Percentiles rank a stretch among this genome's conserved stretches.
Conservation (phyloP, 2,797 vertebrate genomes). For the Oryzias sinensis region DNA sequence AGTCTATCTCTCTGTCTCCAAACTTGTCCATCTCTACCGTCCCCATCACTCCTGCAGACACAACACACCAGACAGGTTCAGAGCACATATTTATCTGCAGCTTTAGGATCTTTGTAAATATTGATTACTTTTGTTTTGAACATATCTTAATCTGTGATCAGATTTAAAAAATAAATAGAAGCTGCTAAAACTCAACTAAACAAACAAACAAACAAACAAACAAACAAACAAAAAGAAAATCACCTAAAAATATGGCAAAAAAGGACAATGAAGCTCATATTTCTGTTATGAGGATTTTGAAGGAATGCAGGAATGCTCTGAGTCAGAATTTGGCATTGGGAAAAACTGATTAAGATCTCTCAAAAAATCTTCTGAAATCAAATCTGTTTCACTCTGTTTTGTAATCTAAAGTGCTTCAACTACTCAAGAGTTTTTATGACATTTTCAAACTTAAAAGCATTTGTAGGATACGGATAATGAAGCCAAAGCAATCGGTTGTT, state of each 20-base stretch:
- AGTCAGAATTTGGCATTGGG: not conserved
- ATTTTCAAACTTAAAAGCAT: no score
- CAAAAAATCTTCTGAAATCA: not conserved
- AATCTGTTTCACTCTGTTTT: no score
- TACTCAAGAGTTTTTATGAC: no score
- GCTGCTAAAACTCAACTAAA: no score
- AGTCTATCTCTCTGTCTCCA: conserved; percentile 88
- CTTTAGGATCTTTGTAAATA: conserved; percentile 3
- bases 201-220: not conserved
- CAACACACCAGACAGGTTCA: not conserved
- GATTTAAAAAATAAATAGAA: no score
- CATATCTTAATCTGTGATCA: no score
- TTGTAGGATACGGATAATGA: no score
- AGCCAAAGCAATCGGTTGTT: no score
- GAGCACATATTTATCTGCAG: not conserved
- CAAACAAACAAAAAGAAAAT: not conserved
- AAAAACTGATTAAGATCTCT: not conserved
- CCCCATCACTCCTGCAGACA: conserved; percentile 82
- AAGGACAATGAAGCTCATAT: not conserved
- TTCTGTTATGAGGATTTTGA: conserved; percentile 3
- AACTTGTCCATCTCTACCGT: conserved; percentile 82
- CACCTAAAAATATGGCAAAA: conserved; percentile 7
- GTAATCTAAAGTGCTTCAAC: no score
- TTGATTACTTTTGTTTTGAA: no score
- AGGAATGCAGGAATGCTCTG: not conserved